Evolutionary conservation across 1,140 invertebrate species (phyloP).

Genomic region (Drosophila sechellia): DNA sequence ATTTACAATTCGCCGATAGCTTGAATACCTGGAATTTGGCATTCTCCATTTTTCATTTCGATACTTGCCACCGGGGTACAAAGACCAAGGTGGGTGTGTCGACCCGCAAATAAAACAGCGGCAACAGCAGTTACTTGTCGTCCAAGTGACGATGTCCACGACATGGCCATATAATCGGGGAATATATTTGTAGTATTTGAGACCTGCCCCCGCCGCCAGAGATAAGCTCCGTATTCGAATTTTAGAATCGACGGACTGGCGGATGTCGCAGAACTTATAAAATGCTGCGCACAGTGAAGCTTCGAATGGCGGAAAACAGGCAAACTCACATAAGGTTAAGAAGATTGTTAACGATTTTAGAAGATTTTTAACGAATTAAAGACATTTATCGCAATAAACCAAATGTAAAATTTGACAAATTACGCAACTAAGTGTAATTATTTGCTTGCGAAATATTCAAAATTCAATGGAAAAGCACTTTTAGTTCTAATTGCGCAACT

Average conservation of each 20-base stretch:
- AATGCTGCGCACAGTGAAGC: background rate
- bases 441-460: no score
- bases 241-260: background rate
- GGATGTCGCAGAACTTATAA: conserved; percentile 20
- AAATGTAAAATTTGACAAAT: no score
- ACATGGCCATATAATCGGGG: conserved; percentile 20
- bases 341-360: no score
- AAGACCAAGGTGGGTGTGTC: conserved; percentile 58
- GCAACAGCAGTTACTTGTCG: conserved; percentile 15
- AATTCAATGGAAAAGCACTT: no score
- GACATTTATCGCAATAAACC: no score
- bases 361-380: no score
- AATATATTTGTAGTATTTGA: background rate
- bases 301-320: background rate
- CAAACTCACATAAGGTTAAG: no score
- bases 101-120: conserved; percentile 19
- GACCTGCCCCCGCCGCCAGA: conserved; percentile 20
- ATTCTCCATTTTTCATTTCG: conserved; percentile 3
- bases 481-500: no score
- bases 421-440: no score
- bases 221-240: conserved; percentile 13
- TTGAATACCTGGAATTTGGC: conserved; percentile 30
- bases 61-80: conserved; percentile 38
- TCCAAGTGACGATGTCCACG: conserved; percentile 22
- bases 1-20: conserved; percentile 23